Evolutionary conservation across 2,797 vertebrate genomes (phyloP).

Genomic region (Sitta carolinensis): DNA sequence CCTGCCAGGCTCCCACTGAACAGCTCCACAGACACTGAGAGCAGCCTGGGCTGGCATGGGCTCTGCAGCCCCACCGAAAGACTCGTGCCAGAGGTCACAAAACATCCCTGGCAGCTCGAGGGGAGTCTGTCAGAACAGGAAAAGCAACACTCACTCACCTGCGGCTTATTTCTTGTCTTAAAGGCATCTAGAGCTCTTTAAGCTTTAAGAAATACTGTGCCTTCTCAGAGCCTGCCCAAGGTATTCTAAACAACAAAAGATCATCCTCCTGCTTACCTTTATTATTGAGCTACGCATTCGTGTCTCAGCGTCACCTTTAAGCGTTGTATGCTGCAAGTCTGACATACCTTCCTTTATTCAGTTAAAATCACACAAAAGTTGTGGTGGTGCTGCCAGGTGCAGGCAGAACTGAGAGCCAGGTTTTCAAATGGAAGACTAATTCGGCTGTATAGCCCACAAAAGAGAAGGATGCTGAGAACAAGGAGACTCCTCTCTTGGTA

Average conservation of each 20-base stretch:
- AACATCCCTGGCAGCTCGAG: not conserved
- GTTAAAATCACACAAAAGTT: not conserved
- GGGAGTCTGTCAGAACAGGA: not conserved
- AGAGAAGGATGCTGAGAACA: not conserved
- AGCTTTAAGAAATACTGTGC: not conserved
- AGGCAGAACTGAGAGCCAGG: not conserved
- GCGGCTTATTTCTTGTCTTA: not conserved
- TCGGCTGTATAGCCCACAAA: not conserved
- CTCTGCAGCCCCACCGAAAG: not conserved
- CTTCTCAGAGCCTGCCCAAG: not conserved
- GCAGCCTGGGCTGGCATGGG: constrained; percentile 4
- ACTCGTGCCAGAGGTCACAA: not conserved
- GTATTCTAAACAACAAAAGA: not conserved
- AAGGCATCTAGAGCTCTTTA: not conserved
- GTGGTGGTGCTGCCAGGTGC: not conserved
- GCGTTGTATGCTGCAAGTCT: accelerated
- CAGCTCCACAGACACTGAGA: not conserved
- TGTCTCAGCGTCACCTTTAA: not conserved
- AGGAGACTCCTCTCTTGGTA: not conserved
- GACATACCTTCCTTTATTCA: not conserved
- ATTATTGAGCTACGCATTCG: not conserved
- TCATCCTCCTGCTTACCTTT: not conserved
- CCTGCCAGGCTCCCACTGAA: not conserved
- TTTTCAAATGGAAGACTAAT: not conserved
- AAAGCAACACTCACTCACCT: not conserved